These are phyloP conservation scores for Drosophila azteca DNA, from an alignment of 1,140 invertebrate species.

Conservation along the genomic window DNA sequence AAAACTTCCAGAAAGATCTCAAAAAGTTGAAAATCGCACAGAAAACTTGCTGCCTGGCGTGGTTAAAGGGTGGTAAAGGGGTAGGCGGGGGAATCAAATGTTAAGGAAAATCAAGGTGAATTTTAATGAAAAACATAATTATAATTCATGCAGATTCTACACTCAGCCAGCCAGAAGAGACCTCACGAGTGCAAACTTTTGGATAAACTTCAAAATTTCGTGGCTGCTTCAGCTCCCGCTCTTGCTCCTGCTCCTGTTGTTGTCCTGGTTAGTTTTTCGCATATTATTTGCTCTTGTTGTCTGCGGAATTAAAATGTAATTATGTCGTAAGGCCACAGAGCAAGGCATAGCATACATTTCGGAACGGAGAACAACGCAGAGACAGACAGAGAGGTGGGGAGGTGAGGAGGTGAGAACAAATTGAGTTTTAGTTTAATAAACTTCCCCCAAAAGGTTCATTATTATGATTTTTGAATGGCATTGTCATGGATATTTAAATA, in stretches of 20 bases:
- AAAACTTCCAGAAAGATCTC: slow-evolving; percentile 27
- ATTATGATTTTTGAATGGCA: slow-evolving; percentile 37
- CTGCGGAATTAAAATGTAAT: slow-evolving; percentile 77
- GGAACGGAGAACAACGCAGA: slow-evolving; percentile 24
- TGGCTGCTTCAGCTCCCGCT: slow-evolving; percentile 2
- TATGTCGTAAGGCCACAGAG: slow-evolving; percentile 67
- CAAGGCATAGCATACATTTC: slow-evolving; percentile 61
- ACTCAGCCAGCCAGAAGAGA: slow-evolving; percentile 43
- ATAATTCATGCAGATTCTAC: slow-evolving; percentile 77
- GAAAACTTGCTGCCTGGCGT: slow-evolving; percentile 9
- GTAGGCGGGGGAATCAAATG: slow-evolving; percentile 1
- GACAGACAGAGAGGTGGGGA: slow-evolving; percentile 6
- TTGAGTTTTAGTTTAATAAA: slow-evolving; percentile 56
- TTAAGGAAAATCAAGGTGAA: slow-evolving; percentile 65
- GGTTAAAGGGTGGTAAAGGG: neutral
- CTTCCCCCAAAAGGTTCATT: slow-evolving; percentile 23
- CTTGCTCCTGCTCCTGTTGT: slow-evolving; percentile 7
- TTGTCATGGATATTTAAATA: slow-evolving; percentile 52
- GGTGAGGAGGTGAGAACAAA: slow-evolving; percentile 22
- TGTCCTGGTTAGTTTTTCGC: slow-evolving; percentile 30
- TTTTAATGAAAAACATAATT: slow-evolving; percentile 81
- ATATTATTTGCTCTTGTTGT: slow-evolving; percentile 62
- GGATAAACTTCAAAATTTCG: slow-evolving; percentile 62
- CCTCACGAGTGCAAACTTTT: slow-evolving; percentile 69
- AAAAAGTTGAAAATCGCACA: slow-evolving; percentile 63